Conservation (phyloP, 2,113 vertebrate genomes). For the Phrynosoma blainvillii region DNA sequence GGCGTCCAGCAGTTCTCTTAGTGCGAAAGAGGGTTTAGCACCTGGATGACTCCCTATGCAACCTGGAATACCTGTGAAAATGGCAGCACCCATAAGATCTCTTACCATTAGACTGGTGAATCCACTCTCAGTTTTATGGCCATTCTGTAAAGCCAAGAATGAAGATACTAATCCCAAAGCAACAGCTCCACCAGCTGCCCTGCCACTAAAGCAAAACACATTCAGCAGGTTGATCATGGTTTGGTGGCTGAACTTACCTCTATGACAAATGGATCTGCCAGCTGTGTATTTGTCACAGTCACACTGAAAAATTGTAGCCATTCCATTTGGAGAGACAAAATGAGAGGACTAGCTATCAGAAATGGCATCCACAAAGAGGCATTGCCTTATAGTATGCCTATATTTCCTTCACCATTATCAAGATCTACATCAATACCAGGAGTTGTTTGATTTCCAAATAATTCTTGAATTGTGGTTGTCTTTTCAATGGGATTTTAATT, state of each 20-base stretch:
- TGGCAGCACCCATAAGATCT: too few species aligned
- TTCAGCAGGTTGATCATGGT: too few species aligned
- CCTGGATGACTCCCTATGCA: too few species aligned
- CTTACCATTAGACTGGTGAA: too few species aligned
- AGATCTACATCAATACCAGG: neutral
- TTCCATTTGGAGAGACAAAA: neutral
- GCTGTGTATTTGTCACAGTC: neutral
- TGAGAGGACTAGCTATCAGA: neutral
- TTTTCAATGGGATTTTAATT: neutral
- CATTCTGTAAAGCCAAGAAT: too few species aligned
- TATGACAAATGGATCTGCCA: neutral
- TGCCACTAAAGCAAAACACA: too few species aligned
- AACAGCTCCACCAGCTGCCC: too few species aligned
- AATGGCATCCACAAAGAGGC: neutral
- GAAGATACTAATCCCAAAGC: too few species aligned
- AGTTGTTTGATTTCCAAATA: neutral
- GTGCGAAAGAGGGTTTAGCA: too few species aligned
- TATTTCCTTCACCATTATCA: neutral
- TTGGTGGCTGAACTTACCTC: neutral
- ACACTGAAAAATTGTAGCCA: neutral
- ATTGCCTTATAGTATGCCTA: neutral
- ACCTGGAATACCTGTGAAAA: too few species aligned
- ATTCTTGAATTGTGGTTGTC: neutral
- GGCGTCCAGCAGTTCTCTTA: too few species aligned
- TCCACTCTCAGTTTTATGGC: too few species aligned